These are phyloP conservation scores for Semotilus atromaculatus DNA, from an alignment of 2,797 vertebrate genomes.

Conservation along the genomic window DNA sequence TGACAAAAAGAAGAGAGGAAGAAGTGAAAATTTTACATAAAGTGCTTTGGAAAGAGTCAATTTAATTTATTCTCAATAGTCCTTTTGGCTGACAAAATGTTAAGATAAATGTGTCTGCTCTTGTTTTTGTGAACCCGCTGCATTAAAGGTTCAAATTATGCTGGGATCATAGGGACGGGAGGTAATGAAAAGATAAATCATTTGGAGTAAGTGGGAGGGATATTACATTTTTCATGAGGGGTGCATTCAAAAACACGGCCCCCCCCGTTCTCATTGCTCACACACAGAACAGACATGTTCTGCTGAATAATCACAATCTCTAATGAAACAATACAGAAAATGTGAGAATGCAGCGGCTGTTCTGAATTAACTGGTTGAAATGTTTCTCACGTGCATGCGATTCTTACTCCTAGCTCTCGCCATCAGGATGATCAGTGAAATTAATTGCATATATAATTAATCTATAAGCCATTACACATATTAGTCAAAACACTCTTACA, in stretches of 20 bases:
- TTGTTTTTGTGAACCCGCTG: constrained; percentile 59
- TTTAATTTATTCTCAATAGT: constrained; percentile 53
- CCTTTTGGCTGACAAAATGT: constrained; percentile 51
- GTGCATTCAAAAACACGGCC: constrained; percentile 56
- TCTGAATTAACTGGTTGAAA: constrained; percentile 40
- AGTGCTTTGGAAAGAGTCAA: constrained; percentile 37
- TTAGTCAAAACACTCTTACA: constrained; percentile 21
- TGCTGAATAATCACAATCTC: constrained; percentile 63
- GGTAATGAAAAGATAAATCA: constrained; percentile 65
- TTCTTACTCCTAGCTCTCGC: constrained; percentile 21
- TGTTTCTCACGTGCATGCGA: not conserved
- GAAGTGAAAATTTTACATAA: not conserved
- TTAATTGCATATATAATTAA: constrained; percentile 35
- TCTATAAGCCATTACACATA: constrained; percentile 30
- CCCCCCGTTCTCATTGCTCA: constrained; percentile 38
- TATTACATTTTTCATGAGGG: constrained; percentile 63
- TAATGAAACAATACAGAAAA: constrained; percentile 53
- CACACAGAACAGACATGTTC: constrained; percentile 47
- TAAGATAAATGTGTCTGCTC: constrained; percentile 54
- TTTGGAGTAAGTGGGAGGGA: constrained; percentile 57
- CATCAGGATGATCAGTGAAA: constrained; percentile 42
- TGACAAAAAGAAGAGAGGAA: constrained; percentile 5
- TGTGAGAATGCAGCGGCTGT: constrained; percentile 20
- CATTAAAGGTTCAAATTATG: constrained; percentile 61
- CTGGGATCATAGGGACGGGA: constrained; percentile 56